Conservation (phyloP, 2,113 vertebrate genomes). For the Laticauda colubrina region DNA sequence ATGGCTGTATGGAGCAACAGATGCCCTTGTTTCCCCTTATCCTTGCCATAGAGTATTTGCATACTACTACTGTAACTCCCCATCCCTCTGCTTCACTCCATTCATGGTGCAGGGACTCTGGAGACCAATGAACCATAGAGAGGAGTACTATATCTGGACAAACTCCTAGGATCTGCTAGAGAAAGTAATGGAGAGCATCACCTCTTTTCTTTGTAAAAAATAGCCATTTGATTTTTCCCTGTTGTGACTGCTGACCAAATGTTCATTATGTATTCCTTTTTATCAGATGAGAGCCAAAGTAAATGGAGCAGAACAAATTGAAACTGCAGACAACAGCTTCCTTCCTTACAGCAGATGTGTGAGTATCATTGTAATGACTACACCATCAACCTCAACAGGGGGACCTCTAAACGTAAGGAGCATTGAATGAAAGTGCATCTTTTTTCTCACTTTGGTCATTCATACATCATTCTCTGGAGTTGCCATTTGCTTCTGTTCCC, state of each 20-base stretch:
- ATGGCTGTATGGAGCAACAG: background rate
- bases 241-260: background rate
- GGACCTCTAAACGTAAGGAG: background rate
- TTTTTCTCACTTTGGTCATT: background rate
- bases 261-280: background rate
- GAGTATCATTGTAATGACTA: background rate
- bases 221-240: background rate
- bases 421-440: background rate
- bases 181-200: background rate
- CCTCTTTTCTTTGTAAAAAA: background rate
- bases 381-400: background rate
- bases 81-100: background rate
- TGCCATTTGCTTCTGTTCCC: background rate
- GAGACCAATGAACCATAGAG: background rate
- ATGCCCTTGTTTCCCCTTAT: background rate
- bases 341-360: background rate
- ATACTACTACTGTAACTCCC: background rate
- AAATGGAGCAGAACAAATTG: background rate
- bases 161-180: background rate
- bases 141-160: background rate
- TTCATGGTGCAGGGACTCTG: background rate
- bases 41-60: background rate
- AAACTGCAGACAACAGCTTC: background rate
- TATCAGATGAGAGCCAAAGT: background rate
- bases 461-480: background rate